These are phyloP conservation scores for Jordanella pulchra DNA, from an alignment of 2,797 vertebrate species.

Conservation along the genomic window DNA sequence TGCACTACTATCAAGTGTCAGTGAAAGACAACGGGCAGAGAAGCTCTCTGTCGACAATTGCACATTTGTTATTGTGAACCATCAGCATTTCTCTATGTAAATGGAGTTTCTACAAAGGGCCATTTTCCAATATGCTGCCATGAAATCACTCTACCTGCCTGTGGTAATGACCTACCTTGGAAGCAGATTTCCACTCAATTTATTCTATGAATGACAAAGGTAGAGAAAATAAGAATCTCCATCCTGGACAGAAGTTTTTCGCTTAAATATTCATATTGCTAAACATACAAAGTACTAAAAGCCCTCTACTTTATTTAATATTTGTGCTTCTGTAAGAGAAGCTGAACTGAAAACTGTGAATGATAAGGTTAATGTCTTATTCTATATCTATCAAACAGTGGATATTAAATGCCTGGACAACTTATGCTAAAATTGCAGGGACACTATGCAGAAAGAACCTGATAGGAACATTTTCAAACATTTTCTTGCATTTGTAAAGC, in stretches of 20 bases:
- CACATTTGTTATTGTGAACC: conserved; percentile 88
- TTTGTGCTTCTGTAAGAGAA: conserved; percentile 27
- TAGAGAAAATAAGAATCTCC: conserved; percentile 53
- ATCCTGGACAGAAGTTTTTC: conserved; percentile 42
- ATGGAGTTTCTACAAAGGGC: conserved; percentile 91
- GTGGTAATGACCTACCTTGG: conserved; percentile 78
- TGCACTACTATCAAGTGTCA: conserved; percentile 90
- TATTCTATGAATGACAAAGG: conserved; percentile 73
- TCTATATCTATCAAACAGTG: neutral
- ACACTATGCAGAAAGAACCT: neutral
- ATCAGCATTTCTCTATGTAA: conserved; percentile 99
- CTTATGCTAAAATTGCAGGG: neutral
- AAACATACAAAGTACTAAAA: conserved; percentile 5
- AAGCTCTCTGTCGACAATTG: conserved; percentile 86
- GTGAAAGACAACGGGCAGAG: conserved; percentile 89
- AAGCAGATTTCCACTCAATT: conserved; percentile 73
- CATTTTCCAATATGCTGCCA: conserved; percentile 94
- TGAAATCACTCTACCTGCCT: conserved; percentile 88
- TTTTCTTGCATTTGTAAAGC: neutral
- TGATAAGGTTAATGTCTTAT: neutral
- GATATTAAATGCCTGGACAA: neutral
- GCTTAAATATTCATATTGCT: conserved; percentile 8
- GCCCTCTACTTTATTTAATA: neutral
- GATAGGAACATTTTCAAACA: neutral
- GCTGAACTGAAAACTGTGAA: conserved; percentile 15